Evolutionary conservation across 2,113 vertebrate species (phyloP), one percentile per base, ranked within the genome.

Genomic region (Cardinalis cardinalis): DNA sequence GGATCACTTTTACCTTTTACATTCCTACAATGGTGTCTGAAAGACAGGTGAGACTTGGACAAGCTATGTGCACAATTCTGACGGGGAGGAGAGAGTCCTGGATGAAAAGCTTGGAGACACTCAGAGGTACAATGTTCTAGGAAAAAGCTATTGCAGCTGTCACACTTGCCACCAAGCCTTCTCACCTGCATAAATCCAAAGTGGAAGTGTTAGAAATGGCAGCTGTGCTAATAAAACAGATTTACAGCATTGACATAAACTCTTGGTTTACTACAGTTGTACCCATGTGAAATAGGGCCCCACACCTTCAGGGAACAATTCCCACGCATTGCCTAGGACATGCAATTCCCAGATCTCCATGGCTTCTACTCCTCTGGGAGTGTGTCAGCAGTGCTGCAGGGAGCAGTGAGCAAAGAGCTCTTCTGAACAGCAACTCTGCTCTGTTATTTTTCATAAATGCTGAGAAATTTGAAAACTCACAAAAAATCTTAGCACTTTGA

Each of bases 161-260:
- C 8, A 8, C 0, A 3, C 70, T 84, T 90, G 75, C 82, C 66
- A 73, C 51, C 5, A 7, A 51, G 49, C 40, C 36, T 48, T 41
- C 49, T 76, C 3, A 1, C 86, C 61, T 70, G 51, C 48, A 71
- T 21, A 65, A 73, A 91, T 87, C 34, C 49, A 8, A 70, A 74
- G 56, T 43, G 25, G 36, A 82, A 94, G 80, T 26, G 43, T 55
- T 74, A 60, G 64, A 86, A 94, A 63, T 25, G 21, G 69, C 86
- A 93, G 69, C 65, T 93, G 43, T 25, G 25, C 80, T 71, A 88
- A 92, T 90, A 90, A 88, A 93, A 55, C 11, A 60, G 51, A 80
- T 88, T 84, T 81, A 63, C 14, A 19, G 52, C 73, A 74, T 2
- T 48, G 60, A 52, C 20, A 73, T 7, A 63, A 83, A 73, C n/a